A percentile compares a stretch with the other conserved stretches of the same genome.
Evolutionary conservation across 2,113 vertebrate genomes (phyloP).

Genomic region (Forbesichthys agassizii): DNA sequence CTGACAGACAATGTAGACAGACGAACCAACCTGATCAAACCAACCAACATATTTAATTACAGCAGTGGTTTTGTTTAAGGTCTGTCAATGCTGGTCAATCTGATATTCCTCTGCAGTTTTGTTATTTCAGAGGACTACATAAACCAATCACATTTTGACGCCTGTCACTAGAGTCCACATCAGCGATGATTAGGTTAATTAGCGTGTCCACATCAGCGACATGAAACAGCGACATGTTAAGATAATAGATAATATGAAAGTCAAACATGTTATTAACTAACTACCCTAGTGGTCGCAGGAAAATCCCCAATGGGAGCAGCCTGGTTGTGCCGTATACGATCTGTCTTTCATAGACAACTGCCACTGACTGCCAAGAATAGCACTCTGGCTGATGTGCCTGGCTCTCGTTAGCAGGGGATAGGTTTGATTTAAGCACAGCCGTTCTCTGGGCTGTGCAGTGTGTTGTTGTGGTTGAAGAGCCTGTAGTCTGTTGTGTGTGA

Average conservation of each 20-base stretch:
- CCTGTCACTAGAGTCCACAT: conserved; percentile 26
- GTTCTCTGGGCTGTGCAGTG: conserved; percentile 36
- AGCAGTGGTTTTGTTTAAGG: background rate
- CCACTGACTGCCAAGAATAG: conserved; percentile 70
- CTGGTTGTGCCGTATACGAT: conserved; percentile 51
- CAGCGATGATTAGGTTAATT: conserved; percentile 55
- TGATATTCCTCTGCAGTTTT: conserved; percentile 15
- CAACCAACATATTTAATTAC: conserved; percentile 21
- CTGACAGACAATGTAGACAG: background rate
- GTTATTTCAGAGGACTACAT: conserved; percentile 15
- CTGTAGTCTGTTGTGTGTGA: conserved; percentile 37
- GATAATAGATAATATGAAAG: conserved; percentile 67
- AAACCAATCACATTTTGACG: conserved; percentile 26
- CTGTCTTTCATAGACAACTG: conserved; percentile 63
- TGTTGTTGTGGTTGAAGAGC: conserved; percentile 56
- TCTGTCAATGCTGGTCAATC: background rate
- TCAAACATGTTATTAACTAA: conserved; percentile 67
- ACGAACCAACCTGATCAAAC: conserved; percentile 15
- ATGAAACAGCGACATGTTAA: conserved; percentile 54
- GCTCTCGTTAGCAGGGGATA: conserved; percentile 68
- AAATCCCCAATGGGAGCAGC: conserved; percentile 47
- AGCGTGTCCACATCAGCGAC: conserved; percentile 43
- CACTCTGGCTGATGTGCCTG: conserved; percentile 69
- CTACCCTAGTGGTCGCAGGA: conserved; percentile 50
- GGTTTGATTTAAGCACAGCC: conserved; percentile 56